phyloP scores from a whole-genome alignment of 2,888 invertebrate species.

The Dynastes hyllus region DNA sequence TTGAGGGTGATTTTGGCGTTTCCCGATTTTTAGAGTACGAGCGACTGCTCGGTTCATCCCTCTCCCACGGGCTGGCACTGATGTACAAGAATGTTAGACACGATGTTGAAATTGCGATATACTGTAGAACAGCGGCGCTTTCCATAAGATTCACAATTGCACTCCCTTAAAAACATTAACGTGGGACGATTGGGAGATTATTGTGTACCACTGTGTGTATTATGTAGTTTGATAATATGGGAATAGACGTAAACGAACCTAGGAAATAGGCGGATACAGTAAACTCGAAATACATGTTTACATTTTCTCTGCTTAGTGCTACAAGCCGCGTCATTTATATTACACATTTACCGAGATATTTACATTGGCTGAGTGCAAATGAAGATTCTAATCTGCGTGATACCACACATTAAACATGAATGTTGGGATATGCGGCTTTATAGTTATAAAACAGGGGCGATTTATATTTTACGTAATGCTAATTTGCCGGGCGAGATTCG shows the following conservation, averaged over 20 bases:
- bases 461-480: slow-evolving; percentile 2
- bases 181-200: too few species aligned
- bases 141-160: too few species aligned
- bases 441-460: background rate
- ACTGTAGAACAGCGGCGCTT: too few species aligned
- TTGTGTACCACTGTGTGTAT: too few species aligned
- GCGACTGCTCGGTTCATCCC: too few species aligned
- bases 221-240: too few species aligned
- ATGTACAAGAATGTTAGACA: too few species aligned
- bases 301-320: background rate
- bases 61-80: too few species aligned
- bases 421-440: background rate
- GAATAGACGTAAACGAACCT: background rate
- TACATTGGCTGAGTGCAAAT: slow-evolving; percentile 20
- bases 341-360: slow-evolving; percentile 13
- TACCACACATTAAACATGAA: slow-evolving; percentile 18
- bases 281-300: slow-evolving; percentile 2
- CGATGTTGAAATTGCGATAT: too few species aligned
- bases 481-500: background rate
- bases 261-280: background rate
- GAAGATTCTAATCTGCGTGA: slow-evolving; percentile 11
- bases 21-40: too few species aligned
- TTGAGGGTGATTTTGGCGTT: too few species aligned
- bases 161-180: too few species aligned
- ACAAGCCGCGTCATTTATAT: background rate